Conservation (phyloP, 1,140 invertebrate species). For the Drosophila guanche region DNA sequence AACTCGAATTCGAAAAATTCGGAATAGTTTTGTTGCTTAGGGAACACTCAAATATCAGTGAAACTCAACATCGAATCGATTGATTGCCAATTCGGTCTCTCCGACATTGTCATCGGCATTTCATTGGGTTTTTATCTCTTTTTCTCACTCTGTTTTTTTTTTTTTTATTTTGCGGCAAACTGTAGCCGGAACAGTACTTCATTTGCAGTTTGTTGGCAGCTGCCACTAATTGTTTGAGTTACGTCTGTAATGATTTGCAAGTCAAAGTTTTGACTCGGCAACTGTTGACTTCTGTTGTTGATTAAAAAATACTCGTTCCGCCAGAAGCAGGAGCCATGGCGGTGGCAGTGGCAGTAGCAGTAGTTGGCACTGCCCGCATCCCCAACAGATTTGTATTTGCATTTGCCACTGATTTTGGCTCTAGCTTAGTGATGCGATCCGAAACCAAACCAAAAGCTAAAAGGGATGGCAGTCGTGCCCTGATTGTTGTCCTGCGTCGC, state of each 20-base stretch:
- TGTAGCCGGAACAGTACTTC: constrained; percentile 31
- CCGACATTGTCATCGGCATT: constrained; percentile 66
- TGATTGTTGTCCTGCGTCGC: constrained; percentile 42
- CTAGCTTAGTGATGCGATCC: constrained; percentile 54
- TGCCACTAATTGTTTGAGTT: constrained; percentile 81
- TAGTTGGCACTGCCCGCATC: no score
- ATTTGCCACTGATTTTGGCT: constrained; percentile 43
- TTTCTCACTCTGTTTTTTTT: constrained; percentile 15
- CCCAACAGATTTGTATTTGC: constrained; percentile 43
- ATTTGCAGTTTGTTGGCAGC: constrained; percentile 68
- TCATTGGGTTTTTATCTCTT: constrained; percentile 64
- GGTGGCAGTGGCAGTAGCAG: neutral
- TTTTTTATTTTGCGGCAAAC: neutral
- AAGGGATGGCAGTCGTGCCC: constrained; percentile 34
- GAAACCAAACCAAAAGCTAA: neutral
- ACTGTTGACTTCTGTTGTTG: constrained; percentile 74
- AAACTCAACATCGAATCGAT: constrained; percentile 67
- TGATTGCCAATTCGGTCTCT: constrained; percentile 55
- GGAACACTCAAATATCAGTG: constrained; percentile 49
- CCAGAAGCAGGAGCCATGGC: neutral
- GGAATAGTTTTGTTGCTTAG: constrained; percentile 40
- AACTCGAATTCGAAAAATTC: constrained; percentile 19
- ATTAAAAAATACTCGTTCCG: constrained; percentile 65
- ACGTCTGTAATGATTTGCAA: constrained; percentile 81
- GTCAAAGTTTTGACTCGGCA: constrained; percentile 64